phyloP scores from a whole-genome alignment of 2,797 vertebrate genomes.

The Oceanodroma leucorhoa region DNA sequence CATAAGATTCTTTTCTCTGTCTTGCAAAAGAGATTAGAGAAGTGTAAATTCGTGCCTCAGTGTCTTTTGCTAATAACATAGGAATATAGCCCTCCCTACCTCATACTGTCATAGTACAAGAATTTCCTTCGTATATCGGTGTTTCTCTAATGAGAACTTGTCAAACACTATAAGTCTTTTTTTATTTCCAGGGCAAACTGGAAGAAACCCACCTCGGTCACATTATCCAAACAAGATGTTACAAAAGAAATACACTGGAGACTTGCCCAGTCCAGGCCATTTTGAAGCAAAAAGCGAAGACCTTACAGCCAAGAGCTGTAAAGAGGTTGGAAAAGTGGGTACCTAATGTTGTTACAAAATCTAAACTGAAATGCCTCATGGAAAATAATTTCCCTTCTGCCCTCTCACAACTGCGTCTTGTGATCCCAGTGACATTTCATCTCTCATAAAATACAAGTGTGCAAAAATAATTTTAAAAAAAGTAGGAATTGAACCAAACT shows the following conservation, averaged over 20 bases:
- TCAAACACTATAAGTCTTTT: not conserved
- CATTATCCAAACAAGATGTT: not conserved
- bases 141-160: not conserved
- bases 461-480: not conserved
- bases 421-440: not conserved
- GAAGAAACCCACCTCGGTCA: not conserved
- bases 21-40: not conserved
- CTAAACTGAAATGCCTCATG: not conserved
- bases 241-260: not conserved
- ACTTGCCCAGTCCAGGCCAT: not conserved
- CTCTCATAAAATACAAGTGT: not conserved
- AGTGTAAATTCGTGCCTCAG: not conserved
- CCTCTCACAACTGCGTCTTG: not conserved
- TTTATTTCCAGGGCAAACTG: not conserved
- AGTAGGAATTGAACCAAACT: not conserved
- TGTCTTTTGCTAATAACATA: not conserved
- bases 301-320: not conserved
- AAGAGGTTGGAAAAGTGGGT: not conserved
- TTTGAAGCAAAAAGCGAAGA: not conserved
- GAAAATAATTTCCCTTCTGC: not conserved
- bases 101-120: not conserved
- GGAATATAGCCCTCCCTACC: not conserved
- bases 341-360: not conserved
- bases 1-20: not conserved
- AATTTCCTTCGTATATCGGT: not conserved